Evolutionary conservation across 2,888 invertebrate genomes (phyloP), one percentile per base, ranked within the genome.

Genomic region (Aplocera efformata): DNA sequence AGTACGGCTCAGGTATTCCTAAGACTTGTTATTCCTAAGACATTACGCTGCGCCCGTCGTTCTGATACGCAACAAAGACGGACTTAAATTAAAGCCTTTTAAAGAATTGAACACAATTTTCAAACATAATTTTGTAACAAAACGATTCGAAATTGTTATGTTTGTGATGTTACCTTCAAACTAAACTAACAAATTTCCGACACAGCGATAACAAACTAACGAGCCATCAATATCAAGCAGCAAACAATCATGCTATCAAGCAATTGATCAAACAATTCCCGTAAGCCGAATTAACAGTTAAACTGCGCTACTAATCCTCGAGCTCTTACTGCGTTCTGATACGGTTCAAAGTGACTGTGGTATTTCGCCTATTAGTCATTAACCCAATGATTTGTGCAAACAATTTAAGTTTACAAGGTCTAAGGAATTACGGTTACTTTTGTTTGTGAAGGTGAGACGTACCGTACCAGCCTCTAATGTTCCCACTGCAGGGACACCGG

Each of bases 251-350:
- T 39, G 41, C 48, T 26, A 54, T 49, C 48, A 42, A 54, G 35
- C 35, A 38, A 43, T 54, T 42, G 54, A 51, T 51, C 51, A 51
- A 54, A 54, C 49, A 54, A 49, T 45, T 47, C 46, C 48, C 45
- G 45, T 43, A 46, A 48, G 42, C 35, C 43, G 35, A 45, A 50
- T 46, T 50, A 48, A 48, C 51, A 37, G 50, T 46, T 47, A 33
- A 17, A 22, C 32, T 21, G 33, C 26, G 24, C 20, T 17, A 22
- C 32, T 30, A 32, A 45, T 35, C 35, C n/a, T 10, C 8, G 24
- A 28, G 29, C 32, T 21, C 23, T 32, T 45, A 40, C 29, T 32
- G 10, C 32, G 10, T 6, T 5, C 10, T 31, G 7, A 30, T 36
- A 45, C 8, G 32, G 45, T 20, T 6, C 22, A 22, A 22, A 22